Evolutionary conservation across 1,140 invertebrate species (phyloP), one percentile per base, ranked within the genome.

Genomic region (Akabosia matsudoensis): DNA sequence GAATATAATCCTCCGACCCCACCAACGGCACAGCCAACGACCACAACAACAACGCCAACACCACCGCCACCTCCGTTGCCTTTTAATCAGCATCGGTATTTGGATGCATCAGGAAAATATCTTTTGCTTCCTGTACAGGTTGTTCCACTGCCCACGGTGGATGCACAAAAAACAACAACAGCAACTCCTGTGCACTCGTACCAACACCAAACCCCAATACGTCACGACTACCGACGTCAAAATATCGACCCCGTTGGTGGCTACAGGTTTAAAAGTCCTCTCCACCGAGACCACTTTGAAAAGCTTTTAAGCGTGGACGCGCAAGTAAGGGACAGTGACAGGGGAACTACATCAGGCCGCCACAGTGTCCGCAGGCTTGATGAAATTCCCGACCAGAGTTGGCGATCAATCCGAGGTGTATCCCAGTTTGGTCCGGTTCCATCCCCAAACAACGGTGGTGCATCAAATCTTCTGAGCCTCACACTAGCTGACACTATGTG

Each of bases 291-390:
- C 10, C 61, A 67, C 31, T 67, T 67, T 67, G 61, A 67, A 30
- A 67, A 31, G n/a, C 31, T 67, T 24, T n/a, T 67, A 13, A 67
- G 61, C 28, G 61, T 67, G 24, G 61, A 67, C 31, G 61, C 13
- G n/a, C 61, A 67, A 67, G 28, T 67, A 2, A 67, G 61, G n/a
- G 61, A 67, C 28, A 67, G 61, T 31, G 61, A 67, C n/a, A 67
- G 61, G 22, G 30, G 31, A 30, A 22, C 10, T 2, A 30, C 13
- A 7, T 7, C n/a, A 1, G 3, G 31, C 31, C 10, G 10, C 28
- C 24, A 67, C 1, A 28, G 31, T 31, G 24, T 67, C 4, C 3
- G 61, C 13, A 67, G 61, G 13, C 28, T 67, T 30, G 61, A 67
- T 30, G 24, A 67, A 22, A 67, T 67, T 67, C 61, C 61, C 10